These are phyloP conservation scores for Cyphomyrus discorhynchus DNA, from an alignment of 2,113 vertebrate species.

Conservation along the genomic window DNA sequence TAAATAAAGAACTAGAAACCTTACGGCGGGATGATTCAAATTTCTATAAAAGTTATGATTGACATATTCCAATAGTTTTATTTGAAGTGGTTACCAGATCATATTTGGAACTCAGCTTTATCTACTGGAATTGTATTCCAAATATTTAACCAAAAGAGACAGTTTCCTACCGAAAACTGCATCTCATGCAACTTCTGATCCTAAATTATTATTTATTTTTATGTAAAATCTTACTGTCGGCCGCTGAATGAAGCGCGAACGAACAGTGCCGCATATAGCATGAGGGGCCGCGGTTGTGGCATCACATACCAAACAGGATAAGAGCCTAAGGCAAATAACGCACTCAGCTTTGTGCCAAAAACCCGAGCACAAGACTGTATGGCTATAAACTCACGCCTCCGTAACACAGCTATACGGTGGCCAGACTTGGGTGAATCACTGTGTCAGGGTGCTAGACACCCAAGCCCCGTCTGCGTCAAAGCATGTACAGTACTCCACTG, in stretches of 20 bases:
- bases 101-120: not conserved
- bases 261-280: not conserved
- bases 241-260: not conserved
- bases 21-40: not conserved
- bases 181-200: not conserved
- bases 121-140: not conserved
- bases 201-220: not conserved
- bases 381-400: not conserved
- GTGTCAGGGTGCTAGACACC: not conserved
- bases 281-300: not conserved
- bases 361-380: not conserved
- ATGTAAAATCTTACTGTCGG: not conserved
- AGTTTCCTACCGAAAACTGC: not conserved
- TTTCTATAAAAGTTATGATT: not conserved
- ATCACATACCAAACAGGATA: constrained; percentile 14
- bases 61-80: not conserved
- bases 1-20: not conserved
- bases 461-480: not conserved
- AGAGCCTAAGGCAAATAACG: constrained; percentile 52
- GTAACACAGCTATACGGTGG: not conserved
- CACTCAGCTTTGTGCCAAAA: constrained; percentile 41
- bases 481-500: not conserved
- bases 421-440: not conserved
- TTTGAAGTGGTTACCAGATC: not conserved
- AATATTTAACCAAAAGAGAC: not conserved